Evolutionary conservation across 2,797 vertebrate genomes (phyloP), one percentile per base, ranked within the genome.

Genomic region (Vultur gryphus): DNA sequence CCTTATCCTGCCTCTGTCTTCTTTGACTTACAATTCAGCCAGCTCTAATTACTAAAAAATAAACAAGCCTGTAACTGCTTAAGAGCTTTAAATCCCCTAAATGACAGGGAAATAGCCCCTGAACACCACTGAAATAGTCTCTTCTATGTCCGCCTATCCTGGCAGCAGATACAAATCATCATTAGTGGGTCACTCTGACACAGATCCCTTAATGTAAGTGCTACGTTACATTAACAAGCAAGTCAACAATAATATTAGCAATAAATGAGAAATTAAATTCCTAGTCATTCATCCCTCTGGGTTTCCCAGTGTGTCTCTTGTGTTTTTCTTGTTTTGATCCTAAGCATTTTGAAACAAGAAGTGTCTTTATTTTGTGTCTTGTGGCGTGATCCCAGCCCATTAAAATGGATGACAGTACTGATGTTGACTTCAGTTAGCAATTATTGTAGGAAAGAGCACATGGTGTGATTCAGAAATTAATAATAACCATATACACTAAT

Each of bases 241-340:
- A 97, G 95, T 96, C 95, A 97, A 96, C 93, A 97, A 93, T 96
- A 97, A 93, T 96, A 92, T 97, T 97, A 96, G 93, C 93, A 96
- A 96, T 96, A 96, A 97, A 93, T 86, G 92, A 90, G 92, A 91
- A 97, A 97, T 97, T 94, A 97, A 97, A 96, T 94, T 97, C 93
- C 93, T 96, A 96, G 92, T 93, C 92, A 95, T 93, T 96, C 92
- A 75, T 97, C 95, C 93, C 93, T 92, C 92, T 95, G 93, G 89
- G 84, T 95, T 92, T 96, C 93, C 90, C 84, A 91, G 95, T 33
- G 65, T 72, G 75, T 94, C 95, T 96, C 96, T 92, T 95, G 87
- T 94, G 92, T 96, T 92, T 96, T 94, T 90, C 92, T 97, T 96
- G 94, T 97, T 97, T 96, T 94, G 92, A 93, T 97, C 76, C 91